A percentile compares a stretch with the other conserved stretches of the same genome.
Conservation (phyloP, 2,888 invertebrate genomes). For the Allophyes oxyacanthae region DNA sequence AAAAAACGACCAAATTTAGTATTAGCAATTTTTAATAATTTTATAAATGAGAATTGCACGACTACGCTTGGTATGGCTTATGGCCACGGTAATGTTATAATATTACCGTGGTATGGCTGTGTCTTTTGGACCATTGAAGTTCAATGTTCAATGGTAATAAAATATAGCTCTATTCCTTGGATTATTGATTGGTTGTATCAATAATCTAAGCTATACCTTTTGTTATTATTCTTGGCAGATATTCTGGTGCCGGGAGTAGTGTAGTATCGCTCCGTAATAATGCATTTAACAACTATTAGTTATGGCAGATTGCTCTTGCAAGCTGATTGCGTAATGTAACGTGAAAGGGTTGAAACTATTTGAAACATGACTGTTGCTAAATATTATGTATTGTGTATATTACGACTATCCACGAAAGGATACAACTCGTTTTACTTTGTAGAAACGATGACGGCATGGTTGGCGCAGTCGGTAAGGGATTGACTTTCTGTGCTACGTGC, state of each 20-base stretch:
- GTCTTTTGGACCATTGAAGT: slow-evolving; percentile 10
- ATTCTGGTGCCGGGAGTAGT: slow-evolving; percentile 25
- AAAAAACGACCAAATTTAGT: too few relatives aligned
- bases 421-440: too few relatives aligned
- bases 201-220: too few relatives aligned
- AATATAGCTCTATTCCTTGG: slow-evolving; percentile 15
- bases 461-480: too few relatives aligned
- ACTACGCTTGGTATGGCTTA: too few relatives aligned
- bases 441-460: too few relatives aligned
- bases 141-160: slow-evolving; percentile 12
- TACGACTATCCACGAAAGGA: background rate
- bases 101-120: background rate
- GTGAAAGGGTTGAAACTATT: slow-evolving; percentile 31
- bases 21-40: too few relatives aligned
- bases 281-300: slow-evolving; percentile 22
- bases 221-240: slow-evolving; percentile 33
- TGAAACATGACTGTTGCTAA: slow-evolving; percentile 20
- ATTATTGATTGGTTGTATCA: too few relatives aligned
- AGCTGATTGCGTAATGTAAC: slow-evolving; percentile 29
- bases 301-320: slow-evolving; percentile 22
- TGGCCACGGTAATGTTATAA: too few relatives aligned
- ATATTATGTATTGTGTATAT: slow-evolving; percentile 12
- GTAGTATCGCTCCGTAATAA: slow-evolving; percentile 20
- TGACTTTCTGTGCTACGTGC: too few relatives aligned
- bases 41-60: too few relatives aligned